A percentile compares a stretch with the other conserved stretches of the same genome.
Conservation (phyloP, 2,113 vertebrate genomes). For the Bubo scandiacus region DNA sequence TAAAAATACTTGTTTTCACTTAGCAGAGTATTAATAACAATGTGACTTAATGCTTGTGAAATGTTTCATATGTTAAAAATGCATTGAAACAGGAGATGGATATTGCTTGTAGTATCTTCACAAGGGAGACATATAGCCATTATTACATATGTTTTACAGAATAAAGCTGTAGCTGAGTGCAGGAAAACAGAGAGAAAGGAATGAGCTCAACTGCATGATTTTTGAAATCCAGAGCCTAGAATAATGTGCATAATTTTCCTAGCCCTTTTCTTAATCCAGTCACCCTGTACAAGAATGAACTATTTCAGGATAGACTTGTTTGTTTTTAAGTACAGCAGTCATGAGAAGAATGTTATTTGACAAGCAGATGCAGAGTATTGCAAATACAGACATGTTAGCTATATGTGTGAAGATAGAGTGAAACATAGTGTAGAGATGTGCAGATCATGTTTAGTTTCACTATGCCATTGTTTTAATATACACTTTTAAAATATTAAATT, state of each 20-base stretch:
- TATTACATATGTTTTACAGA: not conserved
- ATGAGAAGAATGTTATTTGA: not conserved
- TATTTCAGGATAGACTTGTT: not conserved
- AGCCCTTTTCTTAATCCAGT: not conserved
- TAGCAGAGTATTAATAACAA: not conserved
- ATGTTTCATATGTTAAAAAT: not conserved
- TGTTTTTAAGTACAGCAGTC: not conserved
- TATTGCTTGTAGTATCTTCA: not conserved
- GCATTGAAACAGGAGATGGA: not conserved
- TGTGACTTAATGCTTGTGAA: not conserved
- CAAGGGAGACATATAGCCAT: not conserved
- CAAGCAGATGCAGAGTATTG: not conserved
- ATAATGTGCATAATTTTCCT: not conserved
- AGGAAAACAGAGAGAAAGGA: not conserved
- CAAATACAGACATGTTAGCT: not conserved
- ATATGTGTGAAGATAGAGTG: not conserved
- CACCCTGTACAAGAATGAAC: not conserved
- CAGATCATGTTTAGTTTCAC: not conserved
- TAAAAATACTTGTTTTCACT: constrained; percentile 12
- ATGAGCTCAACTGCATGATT: not conserved
- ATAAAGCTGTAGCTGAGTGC: not conserved
- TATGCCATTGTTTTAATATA: not conserved
- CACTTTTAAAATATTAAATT: not conserved
- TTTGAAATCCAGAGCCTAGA: not conserved
- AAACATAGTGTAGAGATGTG: not conserved